These are phyloP conservation scores for Hydrolagus affinis DNA, from an alignment of 2,113 vertebrate species.

Conservation along the genomic window DNA sequence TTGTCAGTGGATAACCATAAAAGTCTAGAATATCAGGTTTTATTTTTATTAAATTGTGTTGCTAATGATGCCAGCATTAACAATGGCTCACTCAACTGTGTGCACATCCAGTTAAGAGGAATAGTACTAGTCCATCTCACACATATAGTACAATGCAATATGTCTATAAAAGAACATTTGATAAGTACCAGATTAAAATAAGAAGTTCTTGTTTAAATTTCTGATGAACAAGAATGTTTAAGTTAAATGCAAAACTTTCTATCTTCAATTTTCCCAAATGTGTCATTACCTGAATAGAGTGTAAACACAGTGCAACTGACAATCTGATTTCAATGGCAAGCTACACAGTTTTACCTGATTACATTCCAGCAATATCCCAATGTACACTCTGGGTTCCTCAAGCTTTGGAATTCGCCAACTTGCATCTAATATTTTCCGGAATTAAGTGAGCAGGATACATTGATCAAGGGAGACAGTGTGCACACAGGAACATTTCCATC, in stretches of 20 bases:
- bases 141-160: not conserved
- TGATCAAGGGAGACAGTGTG: too few species aligned
- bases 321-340: too few species aligned
- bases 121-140: not conserved
- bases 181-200: not conserved
- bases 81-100: not conserved
- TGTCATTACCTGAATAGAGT: not conserved
- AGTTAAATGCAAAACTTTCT: not conserved
- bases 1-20: not conserved
- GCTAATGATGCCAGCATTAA: too few species aligned
- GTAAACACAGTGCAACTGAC: not conserved
- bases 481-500: too few species aligned
- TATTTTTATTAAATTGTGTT: not conserved
- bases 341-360: too few species aligned
- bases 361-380: too few species aligned
- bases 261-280: not conserved
- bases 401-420: too few species aligned
- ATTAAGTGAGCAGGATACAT: too few species aligned
- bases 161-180: not conserved
- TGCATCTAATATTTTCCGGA: too few species aligned
- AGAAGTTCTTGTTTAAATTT: not conserved
- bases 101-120: not conserved
- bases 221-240: not conserved
- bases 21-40: not conserved
- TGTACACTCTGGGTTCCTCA: too few species aligned